A percentile compares a stretch with the other conserved stretches of the same genome.
These are phyloP conservation scores for Matsumurasca onukii DNA, from an alignment of 1,140 invertebrate genomes.

Conservation along the genomic window DNA sequence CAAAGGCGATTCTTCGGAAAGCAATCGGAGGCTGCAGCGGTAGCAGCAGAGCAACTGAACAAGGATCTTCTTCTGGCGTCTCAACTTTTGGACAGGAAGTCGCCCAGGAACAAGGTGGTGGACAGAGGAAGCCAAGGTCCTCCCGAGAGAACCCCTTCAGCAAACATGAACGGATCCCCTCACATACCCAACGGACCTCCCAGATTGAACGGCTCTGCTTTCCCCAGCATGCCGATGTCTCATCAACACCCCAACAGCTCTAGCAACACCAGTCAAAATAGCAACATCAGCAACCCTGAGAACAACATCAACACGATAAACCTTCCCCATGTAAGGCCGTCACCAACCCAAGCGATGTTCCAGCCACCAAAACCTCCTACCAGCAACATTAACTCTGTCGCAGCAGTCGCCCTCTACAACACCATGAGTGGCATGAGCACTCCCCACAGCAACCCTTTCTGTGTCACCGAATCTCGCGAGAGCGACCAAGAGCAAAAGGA, in stretches of 20 bases:
- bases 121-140: slow-evolving; percentile 58
- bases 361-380: slow-evolving; percentile 74
- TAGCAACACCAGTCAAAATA: slow-evolving; percentile 39
- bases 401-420: slow-evolving; percentile 57
- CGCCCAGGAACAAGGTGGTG: slow-evolving; percentile 74
- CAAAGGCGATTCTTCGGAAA: slow-evolving; percentile 73
- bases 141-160: slow-evolving; percentile 46
- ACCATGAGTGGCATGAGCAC: slow-evolving; percentile 49
- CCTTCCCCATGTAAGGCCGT: slow-evolving; percentile 68
- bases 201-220: slow-evolving; percentile 54
- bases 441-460: slow-evolving; percentile 66
- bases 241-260: slow-evolving; percentile 42
- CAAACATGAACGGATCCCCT: slow-evolving; percentile 41
- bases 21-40: slow-evolving; percentile 72
- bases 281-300: slow-evolving; percentile 49
- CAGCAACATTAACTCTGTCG: slow-evolving; percentile 62
- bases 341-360: slow-evolving; percentile 69
- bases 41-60: slow-evolving; percentile 77
- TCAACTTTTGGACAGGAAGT: slow-evolving; percentile 79
- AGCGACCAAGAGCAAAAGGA: slow-evolving; percentile 86
- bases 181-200: slow-evolving; percentile 41
- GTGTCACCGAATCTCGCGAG: slow-evolving; percentile 61
- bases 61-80: slow-evolving; percentile 77
- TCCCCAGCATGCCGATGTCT: slow-evolving; percentile 39
- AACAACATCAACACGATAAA: slow-evolving; percentile 61